phyloP scores from a whole-genome alignment of 1,140 invertebrate species.

The Magallana gigas region DNA sequence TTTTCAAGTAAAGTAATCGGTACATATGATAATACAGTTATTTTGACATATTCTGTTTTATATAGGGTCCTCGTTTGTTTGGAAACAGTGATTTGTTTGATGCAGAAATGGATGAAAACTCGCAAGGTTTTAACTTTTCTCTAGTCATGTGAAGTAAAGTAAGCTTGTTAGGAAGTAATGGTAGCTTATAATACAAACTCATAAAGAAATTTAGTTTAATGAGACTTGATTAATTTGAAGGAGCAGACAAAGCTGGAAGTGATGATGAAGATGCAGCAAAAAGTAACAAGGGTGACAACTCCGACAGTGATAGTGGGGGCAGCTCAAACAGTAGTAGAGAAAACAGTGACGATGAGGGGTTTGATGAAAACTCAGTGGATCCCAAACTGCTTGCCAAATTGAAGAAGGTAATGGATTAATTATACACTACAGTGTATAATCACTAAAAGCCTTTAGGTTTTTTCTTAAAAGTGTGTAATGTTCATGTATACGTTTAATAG shows the following conservation, averaged over 20 bases:
- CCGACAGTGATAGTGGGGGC: slow-evolving; percentile 53
- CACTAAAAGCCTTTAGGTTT: no score
- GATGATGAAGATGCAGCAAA: background rate
- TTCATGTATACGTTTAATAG: slow-evolving; percentile 40
- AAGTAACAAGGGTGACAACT: slow-evolving; percentile 48
- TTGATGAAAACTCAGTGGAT: slow-evolving; percentile 63
- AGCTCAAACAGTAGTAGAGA: slow-evolving; percentile 52
- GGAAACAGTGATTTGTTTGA: slow-evolving; percentile 66
- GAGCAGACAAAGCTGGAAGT: no score
- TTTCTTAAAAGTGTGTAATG: no score
- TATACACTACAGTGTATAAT: no score
- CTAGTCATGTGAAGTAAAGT: no score
- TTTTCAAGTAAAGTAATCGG: no score
- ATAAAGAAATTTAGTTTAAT: no score
- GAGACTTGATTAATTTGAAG: no score
- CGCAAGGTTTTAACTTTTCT: background rate
- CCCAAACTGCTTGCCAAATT: slow-evolving; percentile 66
- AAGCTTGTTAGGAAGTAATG: no score
- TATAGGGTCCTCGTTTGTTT: slow-evolving; percentile 44
- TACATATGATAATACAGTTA: no score
- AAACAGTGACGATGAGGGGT: slow-evolving; percentile 64
- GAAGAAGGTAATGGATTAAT: slow-evolving; percentile 56
- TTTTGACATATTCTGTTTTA: background rate
- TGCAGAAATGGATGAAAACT: slow-evolving; percentile 59
- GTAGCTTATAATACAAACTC: no score